Evolutionary conservation across 2,113 vertebrate species (phyloP).

Genomic region (Micronycteris hirsuta): DNA sequence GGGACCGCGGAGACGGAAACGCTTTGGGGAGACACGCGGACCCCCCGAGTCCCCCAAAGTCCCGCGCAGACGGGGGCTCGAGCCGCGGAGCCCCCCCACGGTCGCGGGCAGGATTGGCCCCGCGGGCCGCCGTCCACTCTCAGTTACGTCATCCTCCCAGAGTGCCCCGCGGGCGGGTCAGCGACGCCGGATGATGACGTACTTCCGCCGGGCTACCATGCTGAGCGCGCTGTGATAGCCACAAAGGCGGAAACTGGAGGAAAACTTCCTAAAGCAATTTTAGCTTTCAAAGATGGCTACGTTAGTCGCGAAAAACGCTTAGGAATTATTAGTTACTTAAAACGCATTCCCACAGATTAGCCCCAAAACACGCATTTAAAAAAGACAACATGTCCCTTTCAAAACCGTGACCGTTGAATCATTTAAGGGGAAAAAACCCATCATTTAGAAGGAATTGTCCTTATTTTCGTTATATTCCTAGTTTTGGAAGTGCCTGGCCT

Average conservation of each 20-base stretch:
- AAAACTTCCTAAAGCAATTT: rapidly evolving
- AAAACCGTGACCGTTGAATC: background rate
- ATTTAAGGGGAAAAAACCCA: background rate
- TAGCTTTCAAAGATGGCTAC: background rate
- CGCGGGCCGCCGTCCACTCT: rapidly evolving
- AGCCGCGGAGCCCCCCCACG: background rate
- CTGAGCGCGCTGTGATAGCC: rapidly evolving
- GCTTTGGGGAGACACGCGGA: too few relatives aligned
- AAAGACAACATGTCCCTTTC: background rate
- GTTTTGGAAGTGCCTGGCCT: background rate
- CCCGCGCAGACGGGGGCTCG: too few relatives aligned
- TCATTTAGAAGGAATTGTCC: background rate
- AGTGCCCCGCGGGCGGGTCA: rapidly evolving
- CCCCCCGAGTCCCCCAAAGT: too few relatives aligned
- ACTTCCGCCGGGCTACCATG: rapidly evolving
- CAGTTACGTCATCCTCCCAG: background rate
- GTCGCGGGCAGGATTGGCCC: background rate
- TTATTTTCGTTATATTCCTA: background rate
- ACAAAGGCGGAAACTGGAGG: rapidly evolving
- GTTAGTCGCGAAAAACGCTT: background rate
- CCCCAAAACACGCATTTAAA: background rate
- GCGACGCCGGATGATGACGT: rapidly evolving
- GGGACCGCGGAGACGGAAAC: too few relatives aligned
- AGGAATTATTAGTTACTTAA: background rate
- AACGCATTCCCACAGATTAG: background rate